Percentiles rank a stretch among this genome's conserved stretches.
These are phyloP conservation scores for Spondyliosoma cantharus DNA, from an alignment of 2,797 vertebrate species.

Conservation along the genomic window DNA sequence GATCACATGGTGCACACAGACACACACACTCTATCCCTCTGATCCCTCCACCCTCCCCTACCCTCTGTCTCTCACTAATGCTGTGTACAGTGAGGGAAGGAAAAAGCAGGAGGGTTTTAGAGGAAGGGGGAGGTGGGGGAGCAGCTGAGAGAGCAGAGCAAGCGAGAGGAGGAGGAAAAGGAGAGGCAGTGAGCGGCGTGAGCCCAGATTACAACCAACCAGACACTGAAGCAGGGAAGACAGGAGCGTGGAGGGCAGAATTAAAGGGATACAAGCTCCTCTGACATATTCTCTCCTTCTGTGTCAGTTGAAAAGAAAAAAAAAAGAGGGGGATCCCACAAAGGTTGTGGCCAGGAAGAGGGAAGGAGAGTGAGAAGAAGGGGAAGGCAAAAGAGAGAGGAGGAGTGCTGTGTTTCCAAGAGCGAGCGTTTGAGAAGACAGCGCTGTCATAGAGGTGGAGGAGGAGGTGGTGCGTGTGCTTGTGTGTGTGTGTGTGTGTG, in stretches of 20 bases:
- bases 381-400: slow-evolving; percentile 8
- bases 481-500: slow-evolving; percentile 20
- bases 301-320: slow-evolving; percentile 22
- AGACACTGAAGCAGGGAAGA: slow-evolving; percentile 35
- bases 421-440: slow-evolving; percentile 39
- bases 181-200: slow-evolving; percentile 60
- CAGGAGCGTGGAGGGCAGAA: slow-evolving; percentile 37
- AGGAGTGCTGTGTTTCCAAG: slow-evolving; percentile 23
- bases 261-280: slow-evolving; percentile 33
- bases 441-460: slow-evolving; percentile 49
- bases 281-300: slow-evolving; percentile 25
- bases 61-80: slow-evolving; percentile 69
- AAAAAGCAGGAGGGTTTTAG: slow-evolving; percentile 62
- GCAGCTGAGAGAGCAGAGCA: slow-evolving; percentile 46
- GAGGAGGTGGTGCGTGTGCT: slow-evolving; percentile 27
- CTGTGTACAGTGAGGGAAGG: slow-evolving; percentile 72
- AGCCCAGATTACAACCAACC: slow-evolving; percentile 75
- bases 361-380: slow-evolving; percentile 12
- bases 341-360: slow-evolving; percentile 18
- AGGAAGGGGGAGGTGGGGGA: slow-evolving; percentile 57
- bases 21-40: slow-evolving; percentile 67
- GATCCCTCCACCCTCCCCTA: slow-evolving; percentile 67
- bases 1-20: slow-evolving; percentile 76
- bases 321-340: slow-evolving; percentile 4
- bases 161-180: slow-evolving; percentile 56